Base-by-base conservation (phyloP, 2,113 vertebrate genomes). In the Entelurus aequoreus region DNA sequence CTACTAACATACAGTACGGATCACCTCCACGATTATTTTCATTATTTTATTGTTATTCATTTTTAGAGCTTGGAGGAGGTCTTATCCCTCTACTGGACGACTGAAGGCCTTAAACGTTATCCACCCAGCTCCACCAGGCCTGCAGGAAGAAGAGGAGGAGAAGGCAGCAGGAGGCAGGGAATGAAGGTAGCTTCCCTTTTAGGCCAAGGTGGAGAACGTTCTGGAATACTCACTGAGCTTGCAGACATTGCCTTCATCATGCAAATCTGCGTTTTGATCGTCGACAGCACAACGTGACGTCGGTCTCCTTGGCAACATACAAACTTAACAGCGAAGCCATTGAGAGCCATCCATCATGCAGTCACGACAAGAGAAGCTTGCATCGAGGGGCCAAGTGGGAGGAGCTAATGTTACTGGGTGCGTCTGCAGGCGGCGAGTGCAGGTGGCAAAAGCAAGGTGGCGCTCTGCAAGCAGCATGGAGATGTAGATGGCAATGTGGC, bases 61-160 rank as follows among this genome's bases (percentile, higher is more conserved):
- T 46, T 46, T 12, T 46, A 46, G 11, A 40, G 4, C 54, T n/a
- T 38, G 36, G 7, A 15, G 36, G 36, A 54, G 36, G 6, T 37
- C 6, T 40, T 28, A 3, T 28, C 28, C 28, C 28, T 28, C 28
- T 28, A 28, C 28, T 15, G 19, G 48, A 48, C 13, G 35, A 9
- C 48, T 68, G 59, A 36, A 52, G 57, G 42, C 53, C 65, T 64
- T 63, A 54, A 77, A 28, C 54, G 60, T 53, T 73, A 70, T 72
- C 77, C 80, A 86, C 84, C 81, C 80, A 86, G 69, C 78, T 79
- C 79, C 82, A 68, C 65, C 77, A 78, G 74, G 66, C 71, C 72
- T 54, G 58, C 62, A 75, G 65, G 65, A 71, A 66, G 63, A 72
- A 68, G 59, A 66, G 63, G 68, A 63, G 75, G n/a, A 82, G 68